Base-by-base conservation (phyloP, 2,888 invertebrate genomes). In the Ryuthela nishihirai region DNA sequence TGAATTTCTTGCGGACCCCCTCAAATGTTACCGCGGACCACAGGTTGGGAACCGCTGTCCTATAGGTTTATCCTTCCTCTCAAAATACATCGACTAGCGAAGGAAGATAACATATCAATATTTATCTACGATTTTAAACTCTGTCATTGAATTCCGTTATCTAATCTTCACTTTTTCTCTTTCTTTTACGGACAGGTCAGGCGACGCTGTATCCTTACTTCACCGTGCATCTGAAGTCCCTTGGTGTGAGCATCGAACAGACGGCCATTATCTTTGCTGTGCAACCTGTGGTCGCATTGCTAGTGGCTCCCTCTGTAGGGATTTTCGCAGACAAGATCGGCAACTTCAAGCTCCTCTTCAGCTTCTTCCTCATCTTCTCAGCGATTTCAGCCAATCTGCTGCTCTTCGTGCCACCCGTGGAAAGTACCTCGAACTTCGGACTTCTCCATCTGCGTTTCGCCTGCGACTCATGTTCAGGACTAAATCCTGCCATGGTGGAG, bases 201-300 rank as follows among this genome's bases (percentile, higher is more conserved):
- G 82, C 83, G 70, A 86, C 87, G 41, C 75, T 87, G 62, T 87
- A 87, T 72, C 87, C 87, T 4, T 87, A 86, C 76, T 75, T 87
- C 72, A 86, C 86, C 43, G 84, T 87, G 66, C 87, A 87, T 72
- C 85, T 87, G 84, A 79, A 85, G 54, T 85, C 85, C 70, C 74
- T 87, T 67, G 87, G 87, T 44, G 84, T 87, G 72, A 85, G 82
- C 69, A 84, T 85, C 49, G 84, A 85, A 74, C 87, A 87, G 76
- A 85, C 86, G 4, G 87, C 87, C 36, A 84, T 87, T 68, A 87
- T 87, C 84, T 85, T 85, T 1, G 84, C 86, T 1, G 81, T 87
- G 24, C 85, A 83, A 43, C 87, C 87, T 0, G 80, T 85, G 54
- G 79, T 86, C 20, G 83, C 85, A 59, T 85, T 87, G 67, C 78